Evolutionary conservation across 2,888 invertebrate genomes (phyloP).

Genomic region (Amiota minor): DNA sequence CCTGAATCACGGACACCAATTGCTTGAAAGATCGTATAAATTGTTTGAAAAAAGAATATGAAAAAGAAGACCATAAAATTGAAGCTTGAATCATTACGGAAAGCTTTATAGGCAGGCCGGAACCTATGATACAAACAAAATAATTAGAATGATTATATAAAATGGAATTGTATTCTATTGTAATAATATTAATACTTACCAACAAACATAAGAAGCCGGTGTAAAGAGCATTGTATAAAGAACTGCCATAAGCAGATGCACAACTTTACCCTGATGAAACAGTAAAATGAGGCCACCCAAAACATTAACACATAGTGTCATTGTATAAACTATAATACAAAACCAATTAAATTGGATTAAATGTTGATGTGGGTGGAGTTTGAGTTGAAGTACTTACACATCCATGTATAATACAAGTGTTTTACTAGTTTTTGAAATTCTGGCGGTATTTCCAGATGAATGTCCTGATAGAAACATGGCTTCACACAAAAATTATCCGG

Average conservation of each 20-base stretch:
- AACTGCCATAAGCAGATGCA: slow-evolving; percentile 89
- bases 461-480: slow-evolving; percentile 99
- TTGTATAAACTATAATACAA: slow-evolving; percentile 84
- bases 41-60: slow-evolving; percentile 96
- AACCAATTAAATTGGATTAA: background rate
- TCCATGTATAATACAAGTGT: slow-evolving; percentile 96
- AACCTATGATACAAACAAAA: slow-evolving; percentile 75
- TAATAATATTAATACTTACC: slow-evolving; percentile 75
- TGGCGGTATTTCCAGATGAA: slow-evolving; percentile 97
- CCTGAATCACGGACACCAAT: slow-evolving; percentile 89
- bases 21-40: slow-evolving; percentile 90
- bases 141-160: background rate
- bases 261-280: slow-evolving; percentile 77
- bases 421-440: slow-evolving; percentile 98
- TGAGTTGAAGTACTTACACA: slow-evolving; percentile 83
- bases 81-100: slow-evolving; percentile 98
- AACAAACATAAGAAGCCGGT: slow-evolving; percentile 97
- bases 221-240: slow-evolving; percentile 92
- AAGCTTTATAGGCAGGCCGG: slow-evolving; percentile 98
- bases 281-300: slow-evolving; percentile 88
- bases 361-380: too few relatives aligned
- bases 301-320: slow-evolving; percentile 88
- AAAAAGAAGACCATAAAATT: slow-evolving; percentile 99
- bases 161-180: background rate
- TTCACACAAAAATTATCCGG: slow-evolving; percentile 94